phyloP scores from a whole-genome alignment of 2,888 invertebrate species.

The Lithodes maja region DNA sequence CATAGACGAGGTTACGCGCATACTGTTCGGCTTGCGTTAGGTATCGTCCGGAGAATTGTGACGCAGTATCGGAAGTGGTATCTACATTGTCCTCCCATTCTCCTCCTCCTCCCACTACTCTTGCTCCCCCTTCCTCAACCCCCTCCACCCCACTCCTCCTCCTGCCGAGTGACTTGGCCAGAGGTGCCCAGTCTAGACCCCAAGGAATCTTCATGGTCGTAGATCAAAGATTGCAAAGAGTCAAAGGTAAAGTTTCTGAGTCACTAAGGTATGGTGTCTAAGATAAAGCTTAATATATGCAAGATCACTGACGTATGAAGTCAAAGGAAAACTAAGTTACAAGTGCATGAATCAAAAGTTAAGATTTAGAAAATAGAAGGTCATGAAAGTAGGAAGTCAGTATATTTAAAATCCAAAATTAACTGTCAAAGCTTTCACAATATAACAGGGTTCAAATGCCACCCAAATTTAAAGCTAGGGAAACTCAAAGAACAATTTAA shows the following conservation, averaged over 20 bases:
- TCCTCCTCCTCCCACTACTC: neutral
- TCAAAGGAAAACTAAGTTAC: neutral
- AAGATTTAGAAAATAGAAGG: neutral
- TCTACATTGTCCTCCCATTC: neutral
- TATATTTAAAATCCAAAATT: too few species aligned
- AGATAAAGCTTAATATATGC: neutral
- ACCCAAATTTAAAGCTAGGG: too few species aligned
- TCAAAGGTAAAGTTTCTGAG: neutral
- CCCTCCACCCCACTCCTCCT: constrained; percentile 13
- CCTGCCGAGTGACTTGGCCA: constrained; percentile 37
- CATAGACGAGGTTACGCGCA: constrained; percentile 44
- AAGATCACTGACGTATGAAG: neutral
- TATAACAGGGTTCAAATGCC: too few species aligned
- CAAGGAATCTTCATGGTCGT: constrained; percentile 51
- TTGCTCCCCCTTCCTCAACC: neutral
- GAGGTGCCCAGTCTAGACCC: constrained; percentile 46
- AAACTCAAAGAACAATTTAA: too few species aligned
- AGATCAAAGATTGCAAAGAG: neutral
- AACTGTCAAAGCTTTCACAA: too few species aligned
- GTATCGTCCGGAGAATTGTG: constrained; percentile 26
- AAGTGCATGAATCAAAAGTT: neutral
- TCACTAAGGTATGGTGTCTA: neutral
- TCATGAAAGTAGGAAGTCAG: neutral
- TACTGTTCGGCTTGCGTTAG: constrained; percentile 56
- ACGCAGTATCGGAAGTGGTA: constrained; percentile 8